These are phyloP conservation scores for Cancer borealis DNA, from an alignment of 2,888 invertebrate genomes.

Conservation along the genomic window DNA sequence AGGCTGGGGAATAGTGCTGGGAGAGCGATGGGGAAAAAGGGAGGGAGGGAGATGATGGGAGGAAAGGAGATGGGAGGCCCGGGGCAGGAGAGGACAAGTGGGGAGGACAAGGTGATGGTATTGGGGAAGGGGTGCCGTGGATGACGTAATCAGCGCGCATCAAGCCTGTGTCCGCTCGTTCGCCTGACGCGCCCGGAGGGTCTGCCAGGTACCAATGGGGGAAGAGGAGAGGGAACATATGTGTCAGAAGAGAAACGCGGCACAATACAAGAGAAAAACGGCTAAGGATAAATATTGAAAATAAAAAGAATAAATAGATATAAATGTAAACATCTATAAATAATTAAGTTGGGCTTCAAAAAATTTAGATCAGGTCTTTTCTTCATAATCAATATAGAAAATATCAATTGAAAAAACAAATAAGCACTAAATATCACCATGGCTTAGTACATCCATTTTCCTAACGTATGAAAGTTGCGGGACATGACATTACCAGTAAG, in stretches of 20 bases:
- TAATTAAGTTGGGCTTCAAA: not conserved
- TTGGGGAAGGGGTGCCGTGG: not conserved
- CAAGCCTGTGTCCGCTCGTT: not conserved
- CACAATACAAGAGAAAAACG: not conserved
- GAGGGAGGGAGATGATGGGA: not conserved
- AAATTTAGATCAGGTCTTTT: not conserved
- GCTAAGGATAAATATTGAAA: not conserved
- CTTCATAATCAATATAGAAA: not conserved
- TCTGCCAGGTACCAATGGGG: not conserved
- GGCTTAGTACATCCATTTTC: not conserved
- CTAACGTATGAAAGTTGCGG: not conserved
- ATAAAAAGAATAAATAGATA: not conserved
- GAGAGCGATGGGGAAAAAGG: not conserved
- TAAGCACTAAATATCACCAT: not conserved
- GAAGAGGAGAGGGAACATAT: not conserved
- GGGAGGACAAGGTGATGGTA: not conserved
- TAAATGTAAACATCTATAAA: not conserved
- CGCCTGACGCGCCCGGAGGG: not conserved
- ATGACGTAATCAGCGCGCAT: conserved; percentile 2
- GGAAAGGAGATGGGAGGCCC: no score
- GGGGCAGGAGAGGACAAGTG: not conserved
- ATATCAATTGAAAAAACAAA: not conserved
- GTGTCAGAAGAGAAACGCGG: not conserved
- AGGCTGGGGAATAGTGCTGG: not conserved
- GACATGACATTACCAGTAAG: not conserved